These are phyloP conservation scores for Drosophila nr. fundita DNA, from an alignment of 2,888 invertebrate genomes.

Conservation along the genomic window DNA sequence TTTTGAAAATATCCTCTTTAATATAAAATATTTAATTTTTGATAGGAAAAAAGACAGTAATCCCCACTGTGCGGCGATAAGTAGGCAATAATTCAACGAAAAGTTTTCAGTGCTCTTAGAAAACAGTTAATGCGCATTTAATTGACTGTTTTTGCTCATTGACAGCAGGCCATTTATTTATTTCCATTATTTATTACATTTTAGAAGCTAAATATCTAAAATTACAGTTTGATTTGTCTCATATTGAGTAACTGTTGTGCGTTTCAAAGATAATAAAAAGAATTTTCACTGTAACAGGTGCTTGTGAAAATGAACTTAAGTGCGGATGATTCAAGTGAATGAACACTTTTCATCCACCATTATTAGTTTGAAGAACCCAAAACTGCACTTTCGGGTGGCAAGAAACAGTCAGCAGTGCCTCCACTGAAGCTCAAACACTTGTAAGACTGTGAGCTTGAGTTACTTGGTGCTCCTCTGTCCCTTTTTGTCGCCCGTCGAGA, in stretches of 20 bases:
- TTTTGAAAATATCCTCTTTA: neutral
- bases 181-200: neutral
- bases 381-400: neutral
- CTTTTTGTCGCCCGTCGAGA: neutral
- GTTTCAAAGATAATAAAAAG: neutral
- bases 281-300: neutral
- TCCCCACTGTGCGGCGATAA: neutral
- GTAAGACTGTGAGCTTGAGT: conserved; percentile 21
- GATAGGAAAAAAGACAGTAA: neutral
- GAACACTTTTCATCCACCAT: neutral
- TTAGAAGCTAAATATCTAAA: neutral
- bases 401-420: neutral
- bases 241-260: neutral
- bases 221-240: neutral
- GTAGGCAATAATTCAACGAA: neutral
- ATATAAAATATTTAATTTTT: neutral
- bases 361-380: conserved; percentile 1
- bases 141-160: neutral
- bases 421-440: conserved; percentile 17
- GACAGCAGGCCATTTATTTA: neutral
- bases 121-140: neutral
- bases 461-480: neutral
- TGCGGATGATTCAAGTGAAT: neutral
- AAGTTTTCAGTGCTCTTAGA: neutral
- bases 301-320: neutral